Evolutionary conservation across 2,113 vertebrate species (phyloP), one percentile per base, ranked within the genome.

Genomic region (Gasterosteus nipponicus): DNA sequence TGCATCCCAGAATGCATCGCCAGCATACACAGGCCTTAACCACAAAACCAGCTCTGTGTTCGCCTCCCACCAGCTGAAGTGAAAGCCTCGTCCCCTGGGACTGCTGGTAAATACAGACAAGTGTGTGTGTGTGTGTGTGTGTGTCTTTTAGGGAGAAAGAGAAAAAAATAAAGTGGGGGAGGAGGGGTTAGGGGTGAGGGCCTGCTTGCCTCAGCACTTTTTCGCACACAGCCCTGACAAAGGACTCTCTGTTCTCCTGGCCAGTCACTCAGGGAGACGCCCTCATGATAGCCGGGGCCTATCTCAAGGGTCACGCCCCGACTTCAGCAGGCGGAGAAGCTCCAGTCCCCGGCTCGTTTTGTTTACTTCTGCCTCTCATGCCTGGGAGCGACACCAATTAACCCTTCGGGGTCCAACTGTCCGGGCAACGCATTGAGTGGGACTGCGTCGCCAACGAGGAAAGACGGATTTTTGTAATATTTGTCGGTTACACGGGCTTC

Each of bases 141-240:
- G 75, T 81, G 2, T 75, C n/a, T n/a, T n/a, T n/a, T n/a, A 42
- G 77, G 83, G 78, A 73, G 68, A 82, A 41, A 74, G 76, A 71
- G 53, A 51, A 14, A 80, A 47, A 80, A 75, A 69, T 72, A 58
- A 51, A 47, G 31, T 4, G 15, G 63, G 41, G 41, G 39, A 19
- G 56, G 64, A 33, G 71, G 56, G 41, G 54, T 31, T 46, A 38
- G 67, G 33, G 60, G 22, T 18, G 66, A 69, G 66, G 62, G 53
- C 31, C 44, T 90, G 90, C 89, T 89, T 85, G 73, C 74, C 86
- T 93, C 91, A 91, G 92, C 92, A 87, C 56, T 90, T 91, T 89
- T 85, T 79, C 46, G 62, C 70, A 73, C 82, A 75, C 69, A 86
- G 70, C 81, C 83, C 83, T 81, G 77, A 93, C 91, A 92, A 93